These are phyloP conservation scores for Zaprionus africanus DNA, from an alignment of 1,140 invertebrate species.

Conservation along the genomic window DNA sequence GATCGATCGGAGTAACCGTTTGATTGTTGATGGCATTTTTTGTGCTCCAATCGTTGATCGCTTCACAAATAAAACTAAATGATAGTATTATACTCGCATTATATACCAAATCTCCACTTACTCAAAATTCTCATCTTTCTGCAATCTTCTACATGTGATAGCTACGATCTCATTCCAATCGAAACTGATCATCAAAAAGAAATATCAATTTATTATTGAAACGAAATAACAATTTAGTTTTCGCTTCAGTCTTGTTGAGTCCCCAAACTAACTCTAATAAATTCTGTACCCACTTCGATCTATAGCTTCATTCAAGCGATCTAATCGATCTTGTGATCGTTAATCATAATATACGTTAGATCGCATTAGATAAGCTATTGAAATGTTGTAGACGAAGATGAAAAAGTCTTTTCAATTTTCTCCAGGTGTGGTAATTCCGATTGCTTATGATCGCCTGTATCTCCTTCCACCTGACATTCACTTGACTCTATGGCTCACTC, in stretches of 20 bases:
- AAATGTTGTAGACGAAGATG: background rate
- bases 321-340: background rate
- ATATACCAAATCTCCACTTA: too few relatives aligned
- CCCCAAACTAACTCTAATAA: too few relatives aligned
- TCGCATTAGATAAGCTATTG: background rate
- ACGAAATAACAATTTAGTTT: background rate
- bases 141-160: background rate
- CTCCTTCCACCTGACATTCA: constrained; percentile 20
- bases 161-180: background rate
- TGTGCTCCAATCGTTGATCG: too few relatives aligned
- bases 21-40: too few relatives aligned
- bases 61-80: too few relatives aligned
- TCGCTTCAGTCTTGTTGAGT: background rate
- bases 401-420: background rate
- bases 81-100: too few relatives aligned
- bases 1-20: too few relatives aligned
- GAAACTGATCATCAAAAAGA: background rate
- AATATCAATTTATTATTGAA: background rate
- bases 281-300: background rate
- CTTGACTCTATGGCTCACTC: background rate
- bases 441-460: background rate
- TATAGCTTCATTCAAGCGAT: background rate
- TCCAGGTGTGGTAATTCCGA: background rate
- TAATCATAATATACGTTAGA: background rate
- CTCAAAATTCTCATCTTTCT: too few relatives aligned